Base-by-base conservation (phyloP, 1,140 invertebrate genomes). In the Drosophila sp. region DNA sequence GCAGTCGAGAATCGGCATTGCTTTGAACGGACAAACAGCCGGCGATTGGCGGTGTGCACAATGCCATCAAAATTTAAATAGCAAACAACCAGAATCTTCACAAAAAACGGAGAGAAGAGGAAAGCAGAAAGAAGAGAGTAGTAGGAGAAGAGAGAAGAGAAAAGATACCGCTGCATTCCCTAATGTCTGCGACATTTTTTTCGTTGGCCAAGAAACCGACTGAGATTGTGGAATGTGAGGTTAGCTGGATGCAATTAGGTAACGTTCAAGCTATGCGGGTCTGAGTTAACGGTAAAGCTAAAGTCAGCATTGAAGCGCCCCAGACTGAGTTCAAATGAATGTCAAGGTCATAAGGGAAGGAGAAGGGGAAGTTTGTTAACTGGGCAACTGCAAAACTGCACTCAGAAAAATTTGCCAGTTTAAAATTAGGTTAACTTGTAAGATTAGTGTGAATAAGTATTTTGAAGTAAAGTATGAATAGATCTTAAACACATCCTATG, bases 21-120 rank as follows among this genome's bases (percentile, higher is more conserved):
- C 83, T 87, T 89, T 89, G 83, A 89, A 76, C 56, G 36, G 34
- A 13, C 50, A 63, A 51, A 58, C 58, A 58, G 73, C 62, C 57
- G 72, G 38, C 76, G 58, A 61, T 74, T 57, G 58, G 58, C 57
- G 32, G 48, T 84, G 80, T 80, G 83, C 84, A 89, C 83, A 89
- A 89, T 89, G 83, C 84, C 83, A 89, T 89, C 83, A 78, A 89
- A 89, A 89, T 89, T 89, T 89, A 89, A 89, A 89, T 89, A 89
- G 84, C 70, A 78, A 78, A 76, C 16, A 16, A 36, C 34, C 29
- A 54, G 46, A 43, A 56, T 3, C 8, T 8, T 11, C 45, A 14
- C 7, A n/a, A 62, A 50, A 40, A 29, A 46, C 7, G 27, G 50
- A 36, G 57, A 67, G 25, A 50, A 57, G 11, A n/a, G n/a, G 16